phyloP scores from a whole-genome alignment of 2,113 vertebrate species.

The Malurus melanocephalus region DNA sequence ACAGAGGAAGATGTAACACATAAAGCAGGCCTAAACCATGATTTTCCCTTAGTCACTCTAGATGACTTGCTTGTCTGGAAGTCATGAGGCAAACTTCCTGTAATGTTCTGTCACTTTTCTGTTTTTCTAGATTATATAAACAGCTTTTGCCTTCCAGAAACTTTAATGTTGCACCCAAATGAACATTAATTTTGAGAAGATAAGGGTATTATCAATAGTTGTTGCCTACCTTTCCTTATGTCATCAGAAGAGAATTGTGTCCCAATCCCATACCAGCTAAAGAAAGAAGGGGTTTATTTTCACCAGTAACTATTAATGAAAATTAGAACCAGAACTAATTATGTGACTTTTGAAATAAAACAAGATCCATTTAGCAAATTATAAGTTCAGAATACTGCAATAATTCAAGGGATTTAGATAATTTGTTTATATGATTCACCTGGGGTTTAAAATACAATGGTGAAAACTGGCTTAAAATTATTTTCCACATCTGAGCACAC shows the following conservation, averaged over 20 bases:
- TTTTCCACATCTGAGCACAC: not conserved
- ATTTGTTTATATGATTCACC: not conserved
- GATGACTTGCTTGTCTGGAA: slow-evolving; percentile 27
- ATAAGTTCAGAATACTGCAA: not conserved
- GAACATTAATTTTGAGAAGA: not conserved
- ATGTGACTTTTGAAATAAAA: not conserved
- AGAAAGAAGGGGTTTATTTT: not conserved
- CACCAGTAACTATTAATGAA: not conserved
- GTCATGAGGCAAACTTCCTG: slow-evolving; percentile 21
- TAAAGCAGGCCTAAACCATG: not conserved
- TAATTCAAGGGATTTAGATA: not conserved
- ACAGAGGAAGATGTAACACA: not conserved
- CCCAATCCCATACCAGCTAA: not conserved
- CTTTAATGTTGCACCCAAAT: not conserved
- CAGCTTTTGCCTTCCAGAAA: not conserved
- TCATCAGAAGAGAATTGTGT: not conserved
- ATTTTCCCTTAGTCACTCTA: slow-evolving; percentile 34
- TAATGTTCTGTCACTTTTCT: not conserved
- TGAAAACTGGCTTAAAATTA: not conserved
- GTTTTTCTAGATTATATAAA: not conserved
- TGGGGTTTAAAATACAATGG: not conserved
- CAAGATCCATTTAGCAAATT: not conserved
- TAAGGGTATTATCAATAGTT: not conserved
- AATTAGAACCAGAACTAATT: not conserved
- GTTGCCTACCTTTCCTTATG: not conserved